Evolutionary conservation across 2,113 vertebrate genomes (phyloP).

Genomic region (Probosciger aterrimus): DNA sequence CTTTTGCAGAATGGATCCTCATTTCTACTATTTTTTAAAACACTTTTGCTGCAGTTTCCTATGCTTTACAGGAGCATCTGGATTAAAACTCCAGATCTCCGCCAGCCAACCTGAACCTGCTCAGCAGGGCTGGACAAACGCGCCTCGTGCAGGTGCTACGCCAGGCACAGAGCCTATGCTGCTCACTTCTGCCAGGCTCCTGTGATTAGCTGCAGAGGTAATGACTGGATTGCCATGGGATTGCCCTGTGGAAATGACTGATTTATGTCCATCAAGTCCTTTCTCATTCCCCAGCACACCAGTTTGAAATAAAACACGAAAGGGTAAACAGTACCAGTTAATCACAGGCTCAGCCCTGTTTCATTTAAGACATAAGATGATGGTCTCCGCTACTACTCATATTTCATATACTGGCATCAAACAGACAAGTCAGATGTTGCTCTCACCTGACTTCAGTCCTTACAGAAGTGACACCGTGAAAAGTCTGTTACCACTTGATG

Average conservation of each 20-base stretch:
- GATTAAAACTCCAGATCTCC: background rate
- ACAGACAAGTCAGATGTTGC: background rate
- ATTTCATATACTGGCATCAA: background rate
- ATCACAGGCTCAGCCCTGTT: background rate
- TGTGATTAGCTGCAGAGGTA: background rate
- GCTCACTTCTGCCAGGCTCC: background rate
- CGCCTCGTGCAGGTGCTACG: background rate
- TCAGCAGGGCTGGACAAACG: fast-evolving
- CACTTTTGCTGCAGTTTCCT: background rate
- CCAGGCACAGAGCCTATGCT: fast-evolving
- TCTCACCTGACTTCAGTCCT: background rate
- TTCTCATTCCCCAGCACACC: background rate
- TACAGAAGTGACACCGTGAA: fast-evolving
- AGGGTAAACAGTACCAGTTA: background rate
- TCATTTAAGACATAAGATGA: background rate
- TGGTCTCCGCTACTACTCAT: background rate
- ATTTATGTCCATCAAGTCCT: background rate
- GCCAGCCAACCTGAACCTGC: background rate
- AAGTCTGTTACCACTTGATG: background rate
- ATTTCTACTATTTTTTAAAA: background rate
- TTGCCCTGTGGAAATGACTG: background rate
- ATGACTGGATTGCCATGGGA: background rate
- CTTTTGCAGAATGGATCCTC: background rate
- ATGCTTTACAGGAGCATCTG: background rate
- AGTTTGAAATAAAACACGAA: background rate